Conservation (phyloP, 2,113 vertebrate species). For the Aythya baeri region DNA sequence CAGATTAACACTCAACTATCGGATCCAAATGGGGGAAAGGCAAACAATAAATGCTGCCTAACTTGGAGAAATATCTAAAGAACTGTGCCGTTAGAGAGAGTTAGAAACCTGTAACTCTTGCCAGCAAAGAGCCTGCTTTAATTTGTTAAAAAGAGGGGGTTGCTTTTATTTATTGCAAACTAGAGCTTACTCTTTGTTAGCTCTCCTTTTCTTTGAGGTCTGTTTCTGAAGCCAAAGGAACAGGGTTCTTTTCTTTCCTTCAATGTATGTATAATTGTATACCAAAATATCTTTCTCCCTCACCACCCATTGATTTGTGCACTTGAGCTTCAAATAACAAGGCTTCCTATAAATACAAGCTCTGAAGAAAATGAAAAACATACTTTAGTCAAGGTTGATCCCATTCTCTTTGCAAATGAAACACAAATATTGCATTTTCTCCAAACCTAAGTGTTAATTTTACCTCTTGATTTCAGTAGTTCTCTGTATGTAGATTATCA, state of each 20-base stretch:
- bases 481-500: background rate
- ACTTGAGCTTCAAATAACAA: background rate
- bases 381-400: background rate
- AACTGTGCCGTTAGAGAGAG: background rate
- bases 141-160: background rate
- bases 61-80: constrained; percentile 48
- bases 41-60: background rate
- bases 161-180: background rate
- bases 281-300: background rate
- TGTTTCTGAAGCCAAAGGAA: background rate
- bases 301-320: background rate
- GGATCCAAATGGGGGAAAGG: constrained; percentile 56
- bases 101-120: background rate
- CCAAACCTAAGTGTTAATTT: background rate
- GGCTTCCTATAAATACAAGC: background rate
- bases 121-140: background rate
- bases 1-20: constrained; percentile 7
- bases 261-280: background rate
- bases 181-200: background rate
- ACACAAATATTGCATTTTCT: background rate
- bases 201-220: background rate
- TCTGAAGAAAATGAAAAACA: background rate
- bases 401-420: background rate
- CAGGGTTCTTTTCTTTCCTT: background rate
- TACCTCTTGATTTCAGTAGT: background rate